Evolutionary conservation across 1,140 invertebrate species (phyloP), one percentile per base, ranked within the genome.

Genomic region (Drosophila teissieri): DNA sequence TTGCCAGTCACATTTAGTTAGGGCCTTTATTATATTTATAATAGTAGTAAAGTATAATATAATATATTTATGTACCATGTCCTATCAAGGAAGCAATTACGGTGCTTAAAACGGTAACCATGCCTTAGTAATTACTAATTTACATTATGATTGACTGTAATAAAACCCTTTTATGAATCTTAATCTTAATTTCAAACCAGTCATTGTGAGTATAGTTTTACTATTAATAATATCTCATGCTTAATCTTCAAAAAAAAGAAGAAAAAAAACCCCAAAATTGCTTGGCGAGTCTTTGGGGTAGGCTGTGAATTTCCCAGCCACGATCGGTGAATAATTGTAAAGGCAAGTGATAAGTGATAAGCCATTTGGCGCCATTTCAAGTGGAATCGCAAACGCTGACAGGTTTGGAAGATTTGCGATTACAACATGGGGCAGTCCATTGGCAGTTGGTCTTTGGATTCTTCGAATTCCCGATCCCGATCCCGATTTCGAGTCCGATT

Each of bases 321-420:
- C 31, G 51, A 46, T 52, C 58, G 34, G 64, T 49, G 68, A 57
- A 72, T 70, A 70, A 70, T 70, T 34, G 56, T 69, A 15, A 11
- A 40, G 17, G 1, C 22, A 54, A 63, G 51, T 74, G 72, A 55
- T 73, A 63, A 73, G 37, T 63, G 69, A 73, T 74, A 55, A 55
- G 57, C 72, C 57, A 74, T 74, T 73, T 63, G 72, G 72, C 57
- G 55, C 69, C 69, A 52, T 40, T 56, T 56, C 19, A 44, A 64
- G 49, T 73, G 56, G 51, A 62, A 34, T 55, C 42, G 49, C 40
- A 27, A 12, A 15, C 37, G 52, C 36, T 58, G 63, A 68, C 45
- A 58, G 53, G 34, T 48, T 19, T 19, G 45, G 40, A 0, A 51
- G 61, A 51, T 55, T 12, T 5, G 5, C 34, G 49, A 44, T 69